These are phyloP conservation scores for Adela reaumurella DNA, from an alignment of 2,888 invertebrate genomes.

Conservation along the genomic window DNA sequence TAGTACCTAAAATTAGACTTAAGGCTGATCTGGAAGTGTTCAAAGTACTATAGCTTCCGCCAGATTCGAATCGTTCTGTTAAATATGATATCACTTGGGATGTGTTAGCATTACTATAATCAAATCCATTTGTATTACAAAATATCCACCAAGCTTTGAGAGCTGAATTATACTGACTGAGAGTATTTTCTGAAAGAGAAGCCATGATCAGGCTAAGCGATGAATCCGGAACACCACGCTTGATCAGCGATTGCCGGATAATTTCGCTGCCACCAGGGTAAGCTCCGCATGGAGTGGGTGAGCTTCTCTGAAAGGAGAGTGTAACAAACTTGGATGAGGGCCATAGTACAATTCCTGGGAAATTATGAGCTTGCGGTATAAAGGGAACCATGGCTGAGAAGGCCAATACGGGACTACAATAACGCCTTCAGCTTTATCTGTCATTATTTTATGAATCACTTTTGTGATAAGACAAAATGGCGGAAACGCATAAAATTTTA, in stretches of 20 bases:
- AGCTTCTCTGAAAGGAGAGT: background rate
- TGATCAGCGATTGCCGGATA: conserved; percentile 7
- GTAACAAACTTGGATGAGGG: background rate
- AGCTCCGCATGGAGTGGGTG: conserved; percentile 7
- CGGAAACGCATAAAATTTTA: conserved; percentile 1
- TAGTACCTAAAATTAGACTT: no score
- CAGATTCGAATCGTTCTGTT: no score
- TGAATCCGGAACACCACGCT: no score
- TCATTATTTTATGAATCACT: conserved; percentile 6
- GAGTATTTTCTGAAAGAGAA: no score
- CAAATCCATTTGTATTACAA: no score
- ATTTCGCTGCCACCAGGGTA: conserved; percentile 7
- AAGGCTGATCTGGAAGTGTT: no score
- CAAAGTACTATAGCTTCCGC: no score
- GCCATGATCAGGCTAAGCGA: no score
- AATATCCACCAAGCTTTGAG: no score
- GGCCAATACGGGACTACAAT: conserved; percentile 7
- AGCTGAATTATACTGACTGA: no score
- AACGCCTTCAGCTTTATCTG: conserved; percentile 6
- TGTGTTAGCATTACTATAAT: no score
- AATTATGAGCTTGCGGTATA: conserved; percentile 1
- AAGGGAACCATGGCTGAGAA: conserved; percentile 5
- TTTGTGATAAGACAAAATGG: conserved; percentile 15
- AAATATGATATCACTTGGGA: no score
- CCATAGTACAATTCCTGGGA: conserved; percentile 6